phyloP scores from a whole-genome alignment of 2,113 vertebrate species.

The Platichthys flesus region DNA sequence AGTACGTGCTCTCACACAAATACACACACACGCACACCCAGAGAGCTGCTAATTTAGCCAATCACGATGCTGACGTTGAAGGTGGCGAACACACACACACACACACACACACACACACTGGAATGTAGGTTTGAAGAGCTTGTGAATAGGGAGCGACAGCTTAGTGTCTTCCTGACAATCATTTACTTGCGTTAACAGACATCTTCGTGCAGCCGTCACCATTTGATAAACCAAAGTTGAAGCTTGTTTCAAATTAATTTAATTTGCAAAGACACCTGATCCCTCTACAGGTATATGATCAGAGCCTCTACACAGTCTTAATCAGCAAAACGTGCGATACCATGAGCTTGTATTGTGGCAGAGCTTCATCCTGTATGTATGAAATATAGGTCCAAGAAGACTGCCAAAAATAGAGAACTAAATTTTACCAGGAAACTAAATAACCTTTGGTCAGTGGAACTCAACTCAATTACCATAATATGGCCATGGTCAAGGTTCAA shows the following conservation, averaged over 20 bases:
- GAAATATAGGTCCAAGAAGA: too few species aligned
- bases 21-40: not conserved
- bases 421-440: not conserved
- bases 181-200: too few species aligned
- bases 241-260: not conserved
- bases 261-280: not conserved
- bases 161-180: not conserved
- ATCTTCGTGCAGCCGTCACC: too few species aligned
- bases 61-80: constrained; percentile 24
- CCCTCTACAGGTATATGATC: not conserved
- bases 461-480: not conserved
- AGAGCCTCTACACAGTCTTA: too few species aligned
- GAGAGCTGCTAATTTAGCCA: constrained; percentile 11
- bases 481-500: constrained; percentile 13
- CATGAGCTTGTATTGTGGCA: not conserved
- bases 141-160: not conserved
- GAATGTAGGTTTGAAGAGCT: constrained; percentile 1
- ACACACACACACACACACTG: not conserved
- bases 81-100: not conserved
- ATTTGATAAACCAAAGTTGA: not conserved
- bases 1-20: not conserved
- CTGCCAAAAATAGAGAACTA: not conserved
- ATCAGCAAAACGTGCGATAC: not conserved
- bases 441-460: not conserved
- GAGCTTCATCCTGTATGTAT: not conserved